Base-by-base conservation (phyloP, 2,797 vertebrate species). In the Acanthurus tractus region DNA sequence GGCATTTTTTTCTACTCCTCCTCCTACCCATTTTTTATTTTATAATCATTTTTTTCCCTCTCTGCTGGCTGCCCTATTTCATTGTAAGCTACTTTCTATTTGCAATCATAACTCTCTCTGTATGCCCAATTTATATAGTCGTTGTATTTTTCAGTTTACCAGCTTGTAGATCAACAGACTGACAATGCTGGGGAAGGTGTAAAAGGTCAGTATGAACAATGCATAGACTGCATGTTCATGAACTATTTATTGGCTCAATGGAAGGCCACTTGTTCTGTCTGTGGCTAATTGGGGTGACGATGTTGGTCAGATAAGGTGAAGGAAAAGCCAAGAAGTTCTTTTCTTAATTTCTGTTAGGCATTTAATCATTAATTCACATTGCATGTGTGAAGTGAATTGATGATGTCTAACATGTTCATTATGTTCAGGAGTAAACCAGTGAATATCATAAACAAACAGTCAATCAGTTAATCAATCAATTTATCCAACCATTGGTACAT, bases 31-130 rank as follows among this genome's bases (percentile, higher is more conserved):
- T 42, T 52, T 58, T 45, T 38, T n/a, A 50, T 67, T 54, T 59
- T 15, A 10, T 14, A 53, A 45, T 62, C 0, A 53, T 63, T 44
- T 65, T 67, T 18, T 17, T 52, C 29, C n/a, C 52, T 55, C 40
- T 57, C 25, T 69, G 23, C 44, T 76, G 42, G 36, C 11, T 61
- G 29, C 73, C 22, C 65, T 77, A 22, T 80, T 63, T 68, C 11
- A 38, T 50, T 63, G 48, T 61, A 45, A 74, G 58, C 29, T 42
- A 17, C 23, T 34, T 54, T 8, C 2, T 29, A 14, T 73, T 55
- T 50, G 17, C 22, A 23, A 38, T 15, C 57, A 49, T 40, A 18
- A 15, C 29, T 46, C 18, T 34, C 48, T 7, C 7, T 13, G 2
- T 38, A 36, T 48, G 11, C 49, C 55, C 14, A 12, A 20, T 23